Conservation (phyloP, 2,113 vertebrate species). For the Polypterus bichir region DNA sequence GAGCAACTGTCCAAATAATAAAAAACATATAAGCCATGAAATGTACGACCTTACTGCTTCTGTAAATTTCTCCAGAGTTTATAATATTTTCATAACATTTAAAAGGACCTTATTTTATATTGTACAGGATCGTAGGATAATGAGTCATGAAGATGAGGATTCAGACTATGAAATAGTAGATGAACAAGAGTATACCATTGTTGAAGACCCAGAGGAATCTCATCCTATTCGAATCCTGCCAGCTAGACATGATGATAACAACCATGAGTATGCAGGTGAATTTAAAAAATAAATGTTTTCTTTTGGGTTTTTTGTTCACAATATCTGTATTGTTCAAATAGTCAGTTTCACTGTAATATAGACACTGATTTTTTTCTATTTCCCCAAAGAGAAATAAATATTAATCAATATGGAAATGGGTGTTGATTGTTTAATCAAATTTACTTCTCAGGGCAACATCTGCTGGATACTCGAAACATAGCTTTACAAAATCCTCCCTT, state of each 20-base stretch:
- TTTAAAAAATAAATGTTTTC: background rate
- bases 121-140: conserved; percentile 28
- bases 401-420: too few relatives aligned
- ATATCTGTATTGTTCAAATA: background rate
- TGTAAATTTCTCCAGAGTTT: too few relatives aligned
- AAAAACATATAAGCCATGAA: too few relatives aligned
- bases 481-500: too few relatives aligned
- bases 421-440: too few relatives aligned
- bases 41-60: too few relatives aligned
- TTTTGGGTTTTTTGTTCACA: background rate
- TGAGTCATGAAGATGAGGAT: conserved; percentile 5
- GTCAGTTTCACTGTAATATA: background rate
- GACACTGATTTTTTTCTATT: background rate
- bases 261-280: conserved; percentile 37
- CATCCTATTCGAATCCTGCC: conserved; percentile 26
- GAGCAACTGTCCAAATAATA: too few relatives aligned
- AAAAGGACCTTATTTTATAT: background rate
- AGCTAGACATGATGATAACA: conserved; percentile 20
- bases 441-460: too few relatives aligned
- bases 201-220: conserved; percentile 25
- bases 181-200: conserved; percentile 28
- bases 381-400: too few relatives aligned
- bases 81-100: too few relatives aligned
- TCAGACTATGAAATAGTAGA: background rate
- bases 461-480: too few relatives aligned